Conservation (phyloP, 2,797 vertebrate genomes). For the Glossophaga mutica region DNA sequence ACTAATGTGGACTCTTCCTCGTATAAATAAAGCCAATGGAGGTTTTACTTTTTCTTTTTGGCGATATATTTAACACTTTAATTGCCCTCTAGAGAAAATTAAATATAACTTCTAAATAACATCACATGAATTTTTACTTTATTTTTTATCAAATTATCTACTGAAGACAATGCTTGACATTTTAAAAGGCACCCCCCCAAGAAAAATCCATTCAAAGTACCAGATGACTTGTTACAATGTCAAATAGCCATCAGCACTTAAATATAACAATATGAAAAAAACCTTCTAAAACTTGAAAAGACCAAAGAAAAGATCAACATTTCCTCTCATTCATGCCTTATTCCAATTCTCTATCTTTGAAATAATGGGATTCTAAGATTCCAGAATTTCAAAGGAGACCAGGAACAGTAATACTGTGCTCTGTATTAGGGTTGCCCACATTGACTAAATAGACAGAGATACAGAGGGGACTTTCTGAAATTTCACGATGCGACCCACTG, state of each 20-base stretch:
- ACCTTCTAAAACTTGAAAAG: slow-evolving; percentile 36
- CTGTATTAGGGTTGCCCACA: background rate
- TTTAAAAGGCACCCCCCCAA: background rate
- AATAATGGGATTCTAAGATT: slow-evolving; percentile 3
- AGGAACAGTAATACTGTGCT: background rate
- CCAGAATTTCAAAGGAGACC: background rate
- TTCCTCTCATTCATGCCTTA: background rate
- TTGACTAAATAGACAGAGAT: background rate
- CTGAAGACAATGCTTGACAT: slow-evolving; percentile 11
- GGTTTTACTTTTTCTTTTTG: background rate
- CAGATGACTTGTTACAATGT: background rate
- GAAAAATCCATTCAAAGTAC: background rate
- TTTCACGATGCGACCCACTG: background rate
- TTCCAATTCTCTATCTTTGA: background rate
- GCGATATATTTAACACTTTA: background rate
- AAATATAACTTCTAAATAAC: background rate
- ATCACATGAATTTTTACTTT: slow-evolving; percentile 42
- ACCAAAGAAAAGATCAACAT: background rate
- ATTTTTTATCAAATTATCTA: slow-evolving; percentile 24
- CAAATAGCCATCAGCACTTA: background rate
- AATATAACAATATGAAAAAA: slow-evolving; percentile 29
- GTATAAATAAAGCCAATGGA: slow-evolving; percentile 24
- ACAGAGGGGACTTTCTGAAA: background rate
- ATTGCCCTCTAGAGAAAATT: slow-evolving; percentile 25
- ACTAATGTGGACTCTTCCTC: slow-evolving; percentile 25